Conservation (phyloP, 2,888 invertebrate genomes). For the Buathra laborator region DNA sequence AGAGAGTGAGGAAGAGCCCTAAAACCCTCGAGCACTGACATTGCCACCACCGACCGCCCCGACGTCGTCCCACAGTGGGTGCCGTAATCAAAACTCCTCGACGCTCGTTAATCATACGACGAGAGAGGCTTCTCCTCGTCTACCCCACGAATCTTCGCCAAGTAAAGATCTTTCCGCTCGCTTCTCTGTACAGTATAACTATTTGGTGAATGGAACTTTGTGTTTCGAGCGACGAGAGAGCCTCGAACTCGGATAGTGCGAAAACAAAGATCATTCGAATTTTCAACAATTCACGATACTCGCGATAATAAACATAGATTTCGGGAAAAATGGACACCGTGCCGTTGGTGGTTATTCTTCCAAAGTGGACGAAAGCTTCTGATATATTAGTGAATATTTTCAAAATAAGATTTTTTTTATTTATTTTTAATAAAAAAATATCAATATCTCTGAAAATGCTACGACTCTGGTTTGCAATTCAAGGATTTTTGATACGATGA, state of each 20-base stretch:
- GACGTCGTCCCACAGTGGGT: conserved; percentile 33
- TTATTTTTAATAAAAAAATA: too few species aligned
- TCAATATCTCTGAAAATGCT: too few species aligned
- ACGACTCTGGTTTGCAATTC: background rate
- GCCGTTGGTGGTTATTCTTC: background rate
- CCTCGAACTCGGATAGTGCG: background rate
- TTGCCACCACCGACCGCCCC: conserved; percentile 35
- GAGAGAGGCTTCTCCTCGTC: conserved; percentile 53
- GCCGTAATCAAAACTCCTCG: conserved; percentile 82
- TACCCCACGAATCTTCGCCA: background rate
- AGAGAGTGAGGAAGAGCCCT: conserved; percentile 21
- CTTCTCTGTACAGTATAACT: background rate
- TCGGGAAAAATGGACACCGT: background rate
- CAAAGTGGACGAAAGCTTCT: background rate
- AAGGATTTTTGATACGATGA: conserved; percentile 25
- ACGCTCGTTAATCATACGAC: conserved; percentile 81
- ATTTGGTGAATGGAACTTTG: background rate
- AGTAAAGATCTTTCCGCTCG: conserved; percentile 8
- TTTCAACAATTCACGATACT: background rate
- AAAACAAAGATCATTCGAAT: conserved; percentile 2
- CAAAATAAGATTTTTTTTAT: too few species aligned
- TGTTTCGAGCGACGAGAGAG: too few species aligned
- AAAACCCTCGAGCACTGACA: conserved; percentile 60
- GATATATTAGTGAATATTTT: too few species aligned
- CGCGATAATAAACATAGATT: background rate